These are phyloP conservation scores for Neoarius graeffei DNA, from an alignment of 2,113 vertebrate species.

Conservation along the genomic window DNA sequence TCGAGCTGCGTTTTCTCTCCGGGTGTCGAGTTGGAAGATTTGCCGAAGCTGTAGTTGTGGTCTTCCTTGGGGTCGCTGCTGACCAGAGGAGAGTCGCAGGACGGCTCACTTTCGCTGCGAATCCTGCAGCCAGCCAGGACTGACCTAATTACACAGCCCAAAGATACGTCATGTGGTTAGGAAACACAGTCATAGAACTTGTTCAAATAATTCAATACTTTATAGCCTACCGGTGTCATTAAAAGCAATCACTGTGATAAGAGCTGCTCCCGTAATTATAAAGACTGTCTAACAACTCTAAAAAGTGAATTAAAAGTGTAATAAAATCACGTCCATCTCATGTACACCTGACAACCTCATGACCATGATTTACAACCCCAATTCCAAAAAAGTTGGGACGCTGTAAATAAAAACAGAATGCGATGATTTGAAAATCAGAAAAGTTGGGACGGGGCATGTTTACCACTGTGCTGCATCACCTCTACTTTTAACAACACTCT, in stretches of 20 bases:
- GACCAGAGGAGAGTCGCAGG: constrained; percentile 82
- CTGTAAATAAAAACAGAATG: too few species aligned
- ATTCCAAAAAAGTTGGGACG: too few species aligned
- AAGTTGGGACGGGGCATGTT: too few species aligned
- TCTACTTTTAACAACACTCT: too few species aligned
- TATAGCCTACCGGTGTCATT: not conserved
- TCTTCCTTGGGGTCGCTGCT: constrained; percentile 88
- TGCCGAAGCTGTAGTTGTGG: constrained; percentile 90
- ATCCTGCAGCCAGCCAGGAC: constrained; percentile 79
- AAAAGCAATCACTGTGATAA: not conserved
- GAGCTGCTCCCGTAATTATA: not conserved
- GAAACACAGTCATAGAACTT: not conserved
- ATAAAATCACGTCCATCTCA: too few species aligned
- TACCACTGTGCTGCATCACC: too few species aligned
- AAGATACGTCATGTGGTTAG: constrained; percentile 7
- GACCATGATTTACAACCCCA: not conserved
- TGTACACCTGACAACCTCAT: too few species aligned
- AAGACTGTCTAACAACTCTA: not conserved
- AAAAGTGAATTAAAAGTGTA: not conserved
- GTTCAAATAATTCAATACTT: not conserved
- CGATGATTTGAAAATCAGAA: too few species aligned
- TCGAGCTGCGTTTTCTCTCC: constrained; percentile 80
- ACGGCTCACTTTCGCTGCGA: constrained; percentile 81
- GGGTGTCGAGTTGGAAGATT: constrained; percentile 76
- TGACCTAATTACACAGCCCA: constrained; percentile 57